phyloP scores from a whole-genome alignment of 2,888 invertebrate species.

The Eilema depressum region DNA sequence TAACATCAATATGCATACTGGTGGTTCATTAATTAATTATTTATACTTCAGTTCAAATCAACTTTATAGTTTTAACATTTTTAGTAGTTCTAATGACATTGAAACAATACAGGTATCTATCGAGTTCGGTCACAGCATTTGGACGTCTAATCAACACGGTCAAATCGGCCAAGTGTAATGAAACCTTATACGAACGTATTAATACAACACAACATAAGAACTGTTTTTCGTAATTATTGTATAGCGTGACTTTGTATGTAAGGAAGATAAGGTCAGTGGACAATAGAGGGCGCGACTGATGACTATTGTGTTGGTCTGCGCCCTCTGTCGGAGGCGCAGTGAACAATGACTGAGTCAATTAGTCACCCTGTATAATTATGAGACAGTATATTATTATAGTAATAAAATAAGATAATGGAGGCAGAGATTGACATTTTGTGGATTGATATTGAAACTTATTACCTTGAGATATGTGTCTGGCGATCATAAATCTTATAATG shows the following conservation, averaged over 20 bases:
- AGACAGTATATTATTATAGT: slow-evolving; percentile 3
- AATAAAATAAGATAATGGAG: slow-evolving; percentile 11
- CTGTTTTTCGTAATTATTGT: slow-evolving; percentile 48
- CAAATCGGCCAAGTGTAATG: slow-evolving; percentile 32
- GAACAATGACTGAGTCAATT: slow-evolving; percentile 63
- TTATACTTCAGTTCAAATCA: slow-evolving; percentile 19
- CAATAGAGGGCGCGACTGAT: slow-evolving; percentile 68
- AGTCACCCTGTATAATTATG: slow-evolving; percentile 56
- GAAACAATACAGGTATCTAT: slow-evolving; percentile 29
- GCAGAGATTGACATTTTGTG: slow-evolving; percentile 1
- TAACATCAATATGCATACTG: too few relatives aligned
- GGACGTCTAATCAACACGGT: slow-evolving; percentile 25
- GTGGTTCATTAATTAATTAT: too few relatives aligned
- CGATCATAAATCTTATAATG: not conserved
- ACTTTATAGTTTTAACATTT: slow-evolving; percentile 15
- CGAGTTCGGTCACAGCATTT: slow-evolving; percentile 43
- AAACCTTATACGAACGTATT: slow-evolving; percentile 21
- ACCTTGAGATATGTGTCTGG: slow-evolving; percentile 20
- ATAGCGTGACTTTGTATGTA: slow-evolving; percentile 54
- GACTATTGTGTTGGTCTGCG: slow-evolving; percentile 61
- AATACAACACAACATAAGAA: slow-evolving; percentile 7
- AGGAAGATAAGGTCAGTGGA: slow-evolving; percentile 65
- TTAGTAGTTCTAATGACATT: slow-evolving; percentile 29
- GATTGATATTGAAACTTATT: slow-evolving; percentile 14
- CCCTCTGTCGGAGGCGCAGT: slow-evolving; percentile 68